These are phyloP conservation scores for Drosophila lacteicornis DNA, from an alignment of 1,140 invertebrate species.

Conservation along the genomic window DNA sequence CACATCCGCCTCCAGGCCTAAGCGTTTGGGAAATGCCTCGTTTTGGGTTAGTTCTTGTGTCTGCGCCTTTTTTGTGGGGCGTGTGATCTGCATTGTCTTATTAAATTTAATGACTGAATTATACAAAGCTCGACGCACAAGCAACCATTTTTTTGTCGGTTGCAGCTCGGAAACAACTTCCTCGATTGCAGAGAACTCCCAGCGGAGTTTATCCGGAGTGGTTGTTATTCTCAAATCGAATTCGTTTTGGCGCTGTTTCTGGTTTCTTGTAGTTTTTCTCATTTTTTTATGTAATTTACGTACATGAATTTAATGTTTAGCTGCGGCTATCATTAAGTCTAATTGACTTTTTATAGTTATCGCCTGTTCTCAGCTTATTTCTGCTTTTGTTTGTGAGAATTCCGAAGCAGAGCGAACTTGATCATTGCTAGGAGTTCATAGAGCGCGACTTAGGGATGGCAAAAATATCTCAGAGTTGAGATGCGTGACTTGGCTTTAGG, in stretches of 20 bases:
- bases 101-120: conserved; percentile 76
- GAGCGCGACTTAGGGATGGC: conserved; percentile 29
- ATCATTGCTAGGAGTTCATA: conserved; percentile 16
- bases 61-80: conserved; percentile 24
- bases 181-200: conserved; percentile 33
- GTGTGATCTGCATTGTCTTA: conserved; percentile 65
- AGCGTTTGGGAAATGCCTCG: conserved; percentile 46
- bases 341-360: conserved; percentile 76
- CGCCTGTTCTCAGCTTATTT: conserved; percentile 51
- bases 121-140: conserved; percentile 46
- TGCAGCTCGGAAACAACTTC: conserved; percentile 39
- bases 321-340: conserved; percentile 75
- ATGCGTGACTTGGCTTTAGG: no score
- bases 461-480: background rate
- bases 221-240: conserved; percentile 52
- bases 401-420: conserved; percentile 20
- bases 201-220: conserved; percentile 12
- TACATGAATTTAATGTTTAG: conserved; percentile 74
- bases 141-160: conserved; percentile 17
- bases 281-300: conserved; percentile 38
- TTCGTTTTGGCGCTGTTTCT: conserved; percentile 37
- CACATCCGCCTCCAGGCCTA: conserved; percentile 41
- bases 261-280: conserved; percentile 34
- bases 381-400: conserved; percentile 53
- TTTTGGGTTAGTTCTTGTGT: conserved; percentile 42